These are phyloP conservation scores for Chionodraco myersi DNA, from an alignment of 2,113 vertebrate species.

Conservation along the genomic window DNA sequence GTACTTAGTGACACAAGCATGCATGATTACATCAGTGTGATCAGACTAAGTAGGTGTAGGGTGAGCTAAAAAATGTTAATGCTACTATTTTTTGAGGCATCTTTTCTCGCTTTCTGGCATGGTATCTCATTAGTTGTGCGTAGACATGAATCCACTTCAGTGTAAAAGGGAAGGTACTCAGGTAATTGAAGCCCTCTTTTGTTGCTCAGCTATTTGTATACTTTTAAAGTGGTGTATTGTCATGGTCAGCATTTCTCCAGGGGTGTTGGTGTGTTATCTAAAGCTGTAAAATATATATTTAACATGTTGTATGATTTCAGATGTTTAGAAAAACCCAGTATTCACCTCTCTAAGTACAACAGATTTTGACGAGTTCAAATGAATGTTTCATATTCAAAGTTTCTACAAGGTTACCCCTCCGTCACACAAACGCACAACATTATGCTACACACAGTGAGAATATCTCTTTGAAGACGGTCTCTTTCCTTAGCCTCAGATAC, in stretches of 20 bases:
- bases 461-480: slow-evolving; percentile 18
- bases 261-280: slow-evolving; percentile 33
- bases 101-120: slow-evolving; percentile 36
- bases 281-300: slow-evolving; percentile 18
- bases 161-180: slow-evolving; percentile 78
- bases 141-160: slow-evolving; percentile 61
- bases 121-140: slow-evolving; percentile 46
- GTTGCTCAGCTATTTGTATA: slow-evolving; percentile 62
- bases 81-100: slow-evolving; percentile 18
- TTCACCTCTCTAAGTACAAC: slow-evolving; percentile 23
- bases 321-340: slow-evolving; percentile 30
- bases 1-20: slow-evolving; percentile 7
- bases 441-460: slow-evolving; percentile 29
- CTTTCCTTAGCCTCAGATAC: not conserved
- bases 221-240: slow-evolving; percentile 52
- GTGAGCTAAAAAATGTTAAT: slow-evolving; percentile 16
- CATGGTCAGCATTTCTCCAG: slow-evolving; percentile 36
- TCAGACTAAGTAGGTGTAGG: not conserved
- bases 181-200: slow-evolving; percentile 74
- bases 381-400: slow-evolving; percentile 56
- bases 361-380: slow-evolving; percentile 44
- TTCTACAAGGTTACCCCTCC: slow-evolving; percentile 1
- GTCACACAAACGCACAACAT: not conserved
- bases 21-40: not conserved
- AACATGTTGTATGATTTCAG: slow-evolving; percentile 45